Evolutionary conservation across 2,888 invertebrate genomes (phyloP).

Genomic region (Liopterus haemorrhoidalis): DNA sequence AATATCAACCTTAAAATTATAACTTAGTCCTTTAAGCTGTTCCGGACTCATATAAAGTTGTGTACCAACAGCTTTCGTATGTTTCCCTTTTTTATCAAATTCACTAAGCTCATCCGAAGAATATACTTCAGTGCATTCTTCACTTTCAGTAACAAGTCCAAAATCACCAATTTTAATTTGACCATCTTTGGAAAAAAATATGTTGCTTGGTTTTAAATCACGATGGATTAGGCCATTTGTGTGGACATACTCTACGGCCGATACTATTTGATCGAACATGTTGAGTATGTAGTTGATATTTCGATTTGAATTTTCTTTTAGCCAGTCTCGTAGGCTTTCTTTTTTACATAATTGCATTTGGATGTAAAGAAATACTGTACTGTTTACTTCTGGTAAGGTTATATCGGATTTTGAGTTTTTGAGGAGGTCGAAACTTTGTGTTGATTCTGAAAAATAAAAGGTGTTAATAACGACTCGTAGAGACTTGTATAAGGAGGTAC

Average conservation of each 20-base stretch:
- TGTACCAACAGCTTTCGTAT: conserved; percentile 69
- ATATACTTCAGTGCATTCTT: conserved; percentile 53
- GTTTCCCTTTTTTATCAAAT: conserved; percentile 39
- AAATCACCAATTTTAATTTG: conserved; percentile 96
- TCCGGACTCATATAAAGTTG: conserved; percentile 98
- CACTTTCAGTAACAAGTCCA: conserved; percentile 89
- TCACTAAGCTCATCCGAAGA: conserved; percentile 17
- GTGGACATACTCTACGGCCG: conserved; percentile 95
- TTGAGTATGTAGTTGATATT: conserved; percentile 52
- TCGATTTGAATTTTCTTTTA: conserved; percentile 55
- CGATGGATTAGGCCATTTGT: conserved; percentile 87
- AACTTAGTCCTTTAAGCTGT: conserved; percentile 68
- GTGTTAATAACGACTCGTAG: too few species aligned
- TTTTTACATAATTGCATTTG: conserved; percentile 95
- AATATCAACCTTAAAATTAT: conserved; percentile 90
- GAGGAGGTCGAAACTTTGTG: too few species aligned
- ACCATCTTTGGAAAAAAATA: conserved; percentile 87
- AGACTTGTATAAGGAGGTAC: too few species aligned
- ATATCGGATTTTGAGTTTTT: too few species aligned
- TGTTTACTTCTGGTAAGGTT: too few species aligned
- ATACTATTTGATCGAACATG: conserved; percentile 85
- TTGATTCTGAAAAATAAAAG: too few species aligned
- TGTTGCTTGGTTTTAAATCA: conserved; percentile 91
- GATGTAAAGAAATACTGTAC: conserved; percentile 75
- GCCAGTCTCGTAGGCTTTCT: conserved; percentile 88